Evolutionary conservation across 2,888 invertebrate genomes (phyloP), one percentile per base, ranked within the genome.

Genomic region (Sesamia inferens): DNA sequence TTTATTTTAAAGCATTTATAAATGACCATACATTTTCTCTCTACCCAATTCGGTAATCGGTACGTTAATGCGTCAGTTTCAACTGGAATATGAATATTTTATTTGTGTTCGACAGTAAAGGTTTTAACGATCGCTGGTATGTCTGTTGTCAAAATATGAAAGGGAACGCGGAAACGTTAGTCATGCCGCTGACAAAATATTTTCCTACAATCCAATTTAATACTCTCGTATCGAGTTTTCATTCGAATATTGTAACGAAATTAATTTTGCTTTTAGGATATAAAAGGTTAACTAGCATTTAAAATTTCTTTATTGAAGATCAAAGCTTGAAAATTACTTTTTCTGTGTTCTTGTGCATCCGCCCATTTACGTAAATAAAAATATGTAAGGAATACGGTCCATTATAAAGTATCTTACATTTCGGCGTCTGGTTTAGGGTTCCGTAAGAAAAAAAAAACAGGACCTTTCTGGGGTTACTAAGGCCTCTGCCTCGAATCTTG

Each of bases 61-160:
- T 16, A 64, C 19, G 10, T n/a, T 59, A 66, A 81, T 68, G 71
- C 64, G 54, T 61, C 19, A 31, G 48, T 51, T 61, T 69, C 10
- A 57, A 57, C 39, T 66, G 51, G 31, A 39, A 13, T 10, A 54
- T 76, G 65, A 75, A 83, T 78, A 85, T 82, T 78, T 82, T 69
- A 78, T 78, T 78, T 47, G 31, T 39, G 13, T 74, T 69, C 58
- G 39, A 70, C 42, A 65, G 39, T 73, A 19, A 68, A 14, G 57
- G 64, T 71, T 77, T 83, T 74, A 67, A 74, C 66, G 70, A 55
- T 39, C 68, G 59, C n/a, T n/a, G 59, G 64, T 61, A 74, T 62
- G 67, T 70, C 51, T 65, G 61, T 13, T 22, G 42, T 68, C 65
- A 63, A 68, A 76, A 78, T 71, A 78, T 71, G 24, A 73, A 64